Evolutionary conservation across 2,888 invertebrate species (phyloP), one percentile per base, ranked within the genome.

Genomic region (Drosophila subsilvestris): DNA sequence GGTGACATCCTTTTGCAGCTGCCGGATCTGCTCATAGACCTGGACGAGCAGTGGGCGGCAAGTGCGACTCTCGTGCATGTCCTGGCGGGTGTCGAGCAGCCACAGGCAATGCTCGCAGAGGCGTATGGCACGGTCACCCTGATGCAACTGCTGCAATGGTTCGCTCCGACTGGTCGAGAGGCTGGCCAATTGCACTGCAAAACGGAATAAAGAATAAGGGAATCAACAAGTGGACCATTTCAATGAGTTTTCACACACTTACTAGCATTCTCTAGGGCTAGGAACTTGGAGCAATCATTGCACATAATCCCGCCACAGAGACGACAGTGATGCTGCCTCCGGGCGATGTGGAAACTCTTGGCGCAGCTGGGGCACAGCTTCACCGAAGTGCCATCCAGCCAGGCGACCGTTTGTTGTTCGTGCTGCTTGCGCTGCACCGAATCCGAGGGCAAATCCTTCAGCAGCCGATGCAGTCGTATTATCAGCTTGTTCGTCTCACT

Each of bases 401-500:
- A 99, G 37, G 96, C 96, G 5, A 99, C 99, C 63, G 94, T 93
- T 93, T 94, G 86, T 89, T 95, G 95, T 90, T 95, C 95, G 91
- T 95, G 94, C 88, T 95, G 95, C 93, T 96, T 96, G 75, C 96
- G 93, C 88, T 95, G 95, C 57, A 94, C 93, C 14, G 95, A 94
- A 84, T 96, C 96, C 75, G 93, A 92, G 6, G 98, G 97, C 92
- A 96, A 94, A 90, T 97, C 96, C 80, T 95, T 94, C 42, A 99
- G 93, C 67, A 99, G 93, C 91, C 98, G 97, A 92, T 98, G 98
- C 80, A 99, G 93, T 79, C 99, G 94, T 90, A 99, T 98, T 55
- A 99, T 94, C 62, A 99, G 93, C 92, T 98, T 98, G 91, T 99
- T 99, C 1, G 98, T 99, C 93, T 99, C 98, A 10, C 97, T 95